These are phyloP conservation scores for Pemphredon lugubris DNA, from an alignment of 2,888 invertebrate species.

Conservation along the genomic window DNA sequence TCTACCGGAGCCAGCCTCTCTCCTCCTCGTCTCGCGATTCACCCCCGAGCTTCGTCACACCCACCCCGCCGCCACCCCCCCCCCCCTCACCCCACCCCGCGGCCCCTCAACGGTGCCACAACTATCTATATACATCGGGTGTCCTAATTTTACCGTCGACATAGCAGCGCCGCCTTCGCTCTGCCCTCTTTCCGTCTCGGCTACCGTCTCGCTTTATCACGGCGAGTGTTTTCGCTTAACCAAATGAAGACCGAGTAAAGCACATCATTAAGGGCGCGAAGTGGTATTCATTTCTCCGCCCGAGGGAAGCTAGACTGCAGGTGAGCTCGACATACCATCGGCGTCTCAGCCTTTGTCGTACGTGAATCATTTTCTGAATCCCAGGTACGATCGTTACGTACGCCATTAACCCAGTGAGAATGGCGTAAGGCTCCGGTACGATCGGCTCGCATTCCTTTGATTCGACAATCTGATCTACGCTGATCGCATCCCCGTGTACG, in stretches of 20 bases:
- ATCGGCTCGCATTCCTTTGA: conserved; percentile 22
- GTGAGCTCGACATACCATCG: conserved; percentile 39
- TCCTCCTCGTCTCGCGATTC: conserved; percentile 11
- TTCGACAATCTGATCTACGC: background rate
- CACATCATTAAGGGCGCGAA: conserved; percentile 63
- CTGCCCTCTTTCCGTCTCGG: conserved; percentile 4
- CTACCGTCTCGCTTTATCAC: conserved; percentile 45
- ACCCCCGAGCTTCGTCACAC: conserved; percentile 16
- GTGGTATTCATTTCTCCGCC: conserved; percentile 58
- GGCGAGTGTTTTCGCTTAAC: conserved; percentile 70
- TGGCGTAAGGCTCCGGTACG: conserved; percentile 35
- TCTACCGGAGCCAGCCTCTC: conserved; percentile 20
- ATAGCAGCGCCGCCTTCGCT: conserved; percentile 12
- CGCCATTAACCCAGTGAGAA: conserved; percentile 50
- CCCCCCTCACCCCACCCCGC: conserved; percentile 36
- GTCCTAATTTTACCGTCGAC: conserved; percentile 65
- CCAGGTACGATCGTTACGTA: conserved; percentile 42
- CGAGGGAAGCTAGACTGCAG: conserved; percentile 24
- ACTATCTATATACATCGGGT: conserved; percentile 61
- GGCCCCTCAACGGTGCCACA: conserved; percentile 14
- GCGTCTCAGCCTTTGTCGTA: conserved; percentile 47
- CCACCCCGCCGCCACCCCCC: conserved; percentile 25
- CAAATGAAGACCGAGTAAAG: conserved; percentile 64
- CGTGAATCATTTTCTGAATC: conserved; percentile 50
- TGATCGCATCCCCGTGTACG: no score